Evolutionary conservation across 1,140 invertebrate genomes (phyloP).

Genomic region (Cherax destructor): DNA sequence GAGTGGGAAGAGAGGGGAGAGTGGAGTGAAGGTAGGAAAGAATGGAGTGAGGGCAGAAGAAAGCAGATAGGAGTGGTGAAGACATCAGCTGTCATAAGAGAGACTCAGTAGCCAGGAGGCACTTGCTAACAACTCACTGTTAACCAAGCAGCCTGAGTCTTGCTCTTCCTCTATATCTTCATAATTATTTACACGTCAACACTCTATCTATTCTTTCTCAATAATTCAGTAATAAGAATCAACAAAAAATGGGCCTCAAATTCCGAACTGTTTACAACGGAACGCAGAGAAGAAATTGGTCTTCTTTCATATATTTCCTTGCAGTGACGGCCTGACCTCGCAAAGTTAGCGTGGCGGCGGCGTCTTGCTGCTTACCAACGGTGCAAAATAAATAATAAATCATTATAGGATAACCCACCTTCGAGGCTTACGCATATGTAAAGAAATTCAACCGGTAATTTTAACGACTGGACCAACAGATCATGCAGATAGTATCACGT

Average conservation of each 20-base stretch:
- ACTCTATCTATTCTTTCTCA: not conserved
- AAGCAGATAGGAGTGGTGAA: conserved; percentile 14
- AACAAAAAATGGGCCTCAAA: not conserved
- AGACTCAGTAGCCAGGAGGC: not conserved
- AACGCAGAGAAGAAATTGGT: too few relatives aligned
- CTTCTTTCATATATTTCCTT: too few relatives aligned
- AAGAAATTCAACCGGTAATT: too few relatives aligned
- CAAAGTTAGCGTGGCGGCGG: too few relatives aligned
- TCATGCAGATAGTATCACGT: too few relatives aligned
- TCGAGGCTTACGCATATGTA: not conserved
- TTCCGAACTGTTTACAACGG: not conserved
- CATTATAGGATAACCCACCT: too few relatives aligned
- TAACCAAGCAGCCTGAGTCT: conserved; percentile 14
- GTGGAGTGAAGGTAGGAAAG: not conserved
- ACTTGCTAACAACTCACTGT: not conserved
- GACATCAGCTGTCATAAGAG: conserved; percentile 3
- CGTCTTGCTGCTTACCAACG: too few relatives aligned
- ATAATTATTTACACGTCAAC: not conserved
- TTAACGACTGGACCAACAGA: too few relatives aligned
- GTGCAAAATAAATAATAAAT: too few relatives aligned
- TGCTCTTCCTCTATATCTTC: not conserved
- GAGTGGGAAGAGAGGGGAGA: not conserved
- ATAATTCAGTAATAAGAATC: not conserved
- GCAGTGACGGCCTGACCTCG: too few relatives aligned
- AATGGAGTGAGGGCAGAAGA: not conserved